phyloP scores from a whole-genome alignment of 2,797 vertebrate species.

The Gobionotothen gibberifrons region DNA sequence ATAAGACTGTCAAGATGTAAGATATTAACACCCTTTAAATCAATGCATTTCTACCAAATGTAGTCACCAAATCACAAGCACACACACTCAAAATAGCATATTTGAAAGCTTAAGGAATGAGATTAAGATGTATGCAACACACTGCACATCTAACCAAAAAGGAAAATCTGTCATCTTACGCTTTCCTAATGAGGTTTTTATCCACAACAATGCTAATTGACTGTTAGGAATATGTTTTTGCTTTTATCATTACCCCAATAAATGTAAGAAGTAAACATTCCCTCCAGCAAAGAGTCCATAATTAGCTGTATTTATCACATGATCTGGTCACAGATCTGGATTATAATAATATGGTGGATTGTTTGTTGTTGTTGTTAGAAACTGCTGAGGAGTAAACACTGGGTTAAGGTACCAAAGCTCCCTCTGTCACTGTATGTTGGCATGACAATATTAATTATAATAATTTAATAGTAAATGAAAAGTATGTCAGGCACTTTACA shows the following conservation, averaged over 20 bases:
- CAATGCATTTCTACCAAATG: neutral
- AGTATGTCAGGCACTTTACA: neutral
- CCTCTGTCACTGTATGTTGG: neutral
- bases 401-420: neutral
- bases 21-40: neutral
- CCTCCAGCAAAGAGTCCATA: slow-evolving; percentile 3
- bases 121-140: slow-evolving; percentile 1
- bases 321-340: slow-evolving; percentile 3
- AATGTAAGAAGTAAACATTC: slow-evolving; percentile 20
- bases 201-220: slow-evolving; percentile 18
- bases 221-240: slow-evolving; percentile 6
- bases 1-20: neutral
- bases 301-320: neutral
- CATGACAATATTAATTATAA: no score
- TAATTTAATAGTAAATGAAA: no score
- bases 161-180: neutral
- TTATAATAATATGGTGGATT: slow-evolving; percentile 3
- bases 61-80: no score
- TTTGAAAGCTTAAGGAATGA: neutral
- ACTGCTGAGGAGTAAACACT: slow-evolving; percentile 8
- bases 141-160: neutral
- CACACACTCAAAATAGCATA: neutral
- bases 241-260: slow-evolving; percentile 19
- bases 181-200: slow-evolving; percentile 27
- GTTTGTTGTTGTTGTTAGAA: neutral